Evolutionary conservation across 2,888 invertebrate species (phyloP), one percentile per base, ranked within the genome.

Genomic region (Plagiodera versicolora): DNA sequence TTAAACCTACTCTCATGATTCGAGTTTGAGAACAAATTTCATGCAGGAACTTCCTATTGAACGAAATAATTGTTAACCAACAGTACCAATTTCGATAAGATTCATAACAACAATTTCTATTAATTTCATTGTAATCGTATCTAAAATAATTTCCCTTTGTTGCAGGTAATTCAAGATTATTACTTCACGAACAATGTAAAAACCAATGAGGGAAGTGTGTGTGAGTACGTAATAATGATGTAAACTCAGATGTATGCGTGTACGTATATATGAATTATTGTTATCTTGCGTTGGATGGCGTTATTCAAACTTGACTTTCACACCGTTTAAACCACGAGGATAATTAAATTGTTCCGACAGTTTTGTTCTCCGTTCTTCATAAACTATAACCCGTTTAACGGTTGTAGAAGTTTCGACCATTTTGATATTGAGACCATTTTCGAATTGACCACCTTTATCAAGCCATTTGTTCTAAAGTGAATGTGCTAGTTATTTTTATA

Each of bases 151-250:
- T 60, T 59, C 55, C 35, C 46, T 51, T 65, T 65, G 62, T 65
- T 65, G n/a, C 65, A 65, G 62, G 65, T 64, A 64, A 64, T 61
- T 54, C 56, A 35, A 56, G 28, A 60, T 60, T 52, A 54, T 57
- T 60, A 48, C 62, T 52, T 51, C 49, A 62, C 24, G 44, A 52
- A 52, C 57, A 57, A 59, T 56, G 46, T 24, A 24, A 24, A 24
- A 24, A 24, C 24, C 58, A 49, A 46, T 49, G 46, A 52, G 55
- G 53, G 56, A 51, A 50, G n/a, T 44, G 60, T 64, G 53, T 56
- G 64, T 64, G 61, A 52, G 24, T 18, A 9, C 18, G 56, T 48
- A 51, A 60, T 11, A 19, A 56, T 56, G 47, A 56, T 60, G 56
- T 60, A 52, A 56, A 56, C 56, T 53, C 35, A 11, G 51, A n/a